Evolutionary conservation across 2,888 invertebrate species (phyloP), one percentile per base, ranked within the genome.

Genomic region (Notodonta ziczac): DNA sequence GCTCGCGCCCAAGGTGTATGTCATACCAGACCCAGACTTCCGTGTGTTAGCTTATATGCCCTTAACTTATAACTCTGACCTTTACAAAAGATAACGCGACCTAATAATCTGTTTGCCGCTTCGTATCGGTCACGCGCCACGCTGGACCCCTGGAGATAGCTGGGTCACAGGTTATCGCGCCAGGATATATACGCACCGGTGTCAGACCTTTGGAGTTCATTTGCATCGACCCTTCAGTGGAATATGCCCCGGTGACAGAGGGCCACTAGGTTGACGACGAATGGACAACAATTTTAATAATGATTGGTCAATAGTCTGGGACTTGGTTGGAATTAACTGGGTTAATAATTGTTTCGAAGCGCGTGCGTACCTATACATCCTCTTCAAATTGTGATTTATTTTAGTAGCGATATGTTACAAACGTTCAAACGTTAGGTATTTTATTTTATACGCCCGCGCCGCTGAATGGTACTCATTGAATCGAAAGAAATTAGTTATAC

Each of bases 91-190:
- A 14, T 16, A 50, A 39, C 44, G 7, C 8, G 56, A 56, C 56
- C 44, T 10, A 44, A 42, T 56, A 24, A 42, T 44, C 44, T 42
- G 10, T 44, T 8, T 40, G 44, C n/a, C 14, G 16, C 5, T n/a
- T 39, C 12, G 56, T 59, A 65, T 65, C 59, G 56, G 63, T 68
- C 72, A 76, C 63, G 71, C 59, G 63, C 53, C 53, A 60, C 57
- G 56, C 16, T 58, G 24, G 65, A 65, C 61, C 71, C 66, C 58
- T 59, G 40, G 56, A 63, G 67, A 70, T 69, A 67, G 57, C 32
- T 55, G 63, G 74, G 69, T 40, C 67, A 58, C 61, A 72, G 74
- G 66, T 65, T 76, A 75, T 69, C 70, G 52, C 53, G 58, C 13
- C 60, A 69, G 69, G 69, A 70, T 73, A 24, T 24, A 24, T 24